These are phyloP conservation scores for Dascyllus trimaculatus DNA, from an alignment of 2,113 vertebrate genomes.

Conservation along the genomic window DNA sequence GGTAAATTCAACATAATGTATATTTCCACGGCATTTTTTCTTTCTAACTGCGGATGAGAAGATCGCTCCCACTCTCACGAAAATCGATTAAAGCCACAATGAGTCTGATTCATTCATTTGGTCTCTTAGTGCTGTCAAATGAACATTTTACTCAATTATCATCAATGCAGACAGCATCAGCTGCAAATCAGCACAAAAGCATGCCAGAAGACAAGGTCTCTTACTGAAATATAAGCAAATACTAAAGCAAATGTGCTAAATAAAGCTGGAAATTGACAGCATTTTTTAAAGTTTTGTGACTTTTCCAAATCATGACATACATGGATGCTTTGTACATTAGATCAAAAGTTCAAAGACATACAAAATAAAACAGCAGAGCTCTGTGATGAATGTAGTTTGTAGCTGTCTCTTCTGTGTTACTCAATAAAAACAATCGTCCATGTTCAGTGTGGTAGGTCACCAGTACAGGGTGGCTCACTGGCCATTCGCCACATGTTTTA, in stretches of 20 bases:
- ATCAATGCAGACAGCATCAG: neutral
- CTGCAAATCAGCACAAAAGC: slow-evolving; percentile 2
- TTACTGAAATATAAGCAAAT: too few species aligned
- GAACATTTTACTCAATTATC: neutral
- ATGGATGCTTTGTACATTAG: neutral
- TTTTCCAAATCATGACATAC: too few species aligned
- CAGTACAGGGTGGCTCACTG: slow-evolving; percentile 30
- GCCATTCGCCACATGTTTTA: slow-evolving; percentile 30
- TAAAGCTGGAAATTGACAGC: too few species aligned
- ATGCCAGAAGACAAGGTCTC: neutral
- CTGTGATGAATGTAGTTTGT: neutral
- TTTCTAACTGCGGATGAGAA: neutral
- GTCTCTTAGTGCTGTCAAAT: neutral
- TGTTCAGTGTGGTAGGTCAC: neutral
- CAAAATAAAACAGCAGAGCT: neutral
- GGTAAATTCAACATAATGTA: neutral
- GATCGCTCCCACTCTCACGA: neutral
- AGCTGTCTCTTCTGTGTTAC: neutral
- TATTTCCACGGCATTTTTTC: neutral
- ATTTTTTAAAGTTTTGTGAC: too few species aligned
- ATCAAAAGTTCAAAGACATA: slow-evolving; percentile 12
- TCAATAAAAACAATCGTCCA: slow-evolving; percentile 12
- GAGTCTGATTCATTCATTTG: neutral
- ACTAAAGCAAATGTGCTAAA: too few species aligned
- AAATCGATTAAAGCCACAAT: neutral